These are phyloP conservation scores for Lemur catta DNA, from an alignment of 2,797 vertebrate species.

Conservation along the genomic window DNA sequence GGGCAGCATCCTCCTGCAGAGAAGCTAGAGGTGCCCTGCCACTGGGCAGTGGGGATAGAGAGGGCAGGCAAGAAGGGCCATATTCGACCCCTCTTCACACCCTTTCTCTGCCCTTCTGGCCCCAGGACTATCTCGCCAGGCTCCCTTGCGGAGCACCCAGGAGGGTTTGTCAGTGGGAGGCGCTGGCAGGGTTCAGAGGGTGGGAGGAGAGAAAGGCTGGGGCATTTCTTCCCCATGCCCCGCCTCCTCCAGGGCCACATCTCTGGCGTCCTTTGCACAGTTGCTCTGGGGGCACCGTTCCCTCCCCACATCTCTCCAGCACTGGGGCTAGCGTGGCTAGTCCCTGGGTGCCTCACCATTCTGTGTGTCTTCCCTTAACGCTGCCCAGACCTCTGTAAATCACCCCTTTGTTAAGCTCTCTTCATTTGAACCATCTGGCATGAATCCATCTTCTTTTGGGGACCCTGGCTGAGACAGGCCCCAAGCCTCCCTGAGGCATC, in stretches of 20 bases:
- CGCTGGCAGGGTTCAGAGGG: not conserved
- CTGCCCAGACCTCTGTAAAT: not conserved
- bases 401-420: not conserved
- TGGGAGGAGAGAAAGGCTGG: not conserved
- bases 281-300: not conserved
- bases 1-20: not conserved
- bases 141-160: not conserved
- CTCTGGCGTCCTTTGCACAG: not conserved
- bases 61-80: not conserved
- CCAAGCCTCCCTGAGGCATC: not conserved
- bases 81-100: not conserved
- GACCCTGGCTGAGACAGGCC: not conserved
- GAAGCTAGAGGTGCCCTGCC: not conserved
- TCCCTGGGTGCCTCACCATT: no score
- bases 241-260: not conserved
- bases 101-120: not conserved
- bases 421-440: not conserved
- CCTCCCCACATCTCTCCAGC: not conserved
- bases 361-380: not conserved
- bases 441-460: not conserved
- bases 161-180: not conserved
- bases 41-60: fast-evolving
- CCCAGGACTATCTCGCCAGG: not conserved
- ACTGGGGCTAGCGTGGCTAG: not conserved
- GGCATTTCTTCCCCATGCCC: not conserved